These are phyloP conservation scores for Pycnonotus jocosus DNA, from an alignment of 2,113 vertebrate species.

Conservation along the genomic window DNA sequence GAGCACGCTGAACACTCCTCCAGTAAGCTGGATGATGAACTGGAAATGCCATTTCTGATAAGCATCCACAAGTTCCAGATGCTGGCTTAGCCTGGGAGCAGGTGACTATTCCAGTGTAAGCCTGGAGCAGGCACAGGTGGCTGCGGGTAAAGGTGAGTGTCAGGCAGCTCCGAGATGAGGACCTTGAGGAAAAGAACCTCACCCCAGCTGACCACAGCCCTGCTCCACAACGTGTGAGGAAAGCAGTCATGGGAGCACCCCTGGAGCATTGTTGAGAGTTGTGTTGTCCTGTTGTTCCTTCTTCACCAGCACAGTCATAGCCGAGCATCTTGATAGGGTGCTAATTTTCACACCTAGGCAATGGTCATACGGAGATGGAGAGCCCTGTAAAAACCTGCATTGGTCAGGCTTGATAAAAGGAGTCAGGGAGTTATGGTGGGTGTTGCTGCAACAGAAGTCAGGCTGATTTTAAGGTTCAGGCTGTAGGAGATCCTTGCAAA, in stretches of 20 bases:
- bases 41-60: background rate
- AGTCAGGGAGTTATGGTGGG: background rate
- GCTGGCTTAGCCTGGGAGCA: background rate
- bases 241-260: background rate
- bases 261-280: background rate
- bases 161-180: background rate
- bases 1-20: background rate
- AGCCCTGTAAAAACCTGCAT: background rate
- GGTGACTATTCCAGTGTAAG: background rate
- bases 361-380: fast-evolving
- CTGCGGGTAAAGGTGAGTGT: background rate
- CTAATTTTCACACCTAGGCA: background rate
- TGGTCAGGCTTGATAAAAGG: background rate
- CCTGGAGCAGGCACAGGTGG: background rate
- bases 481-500: background rate
- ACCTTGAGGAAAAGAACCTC: background rate
- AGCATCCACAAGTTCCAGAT: background rate
- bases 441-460: background rate
- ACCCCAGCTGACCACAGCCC: background rate
- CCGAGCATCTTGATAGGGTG: background rate
- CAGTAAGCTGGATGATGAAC: background rate
- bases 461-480: background rate
- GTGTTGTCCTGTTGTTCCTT: background rate
- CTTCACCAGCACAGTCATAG: background rate
- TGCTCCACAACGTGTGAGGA: fast-evolving